Evolutionary conservation across 2,888 invertebrate species (phyloP).

Genomic region (Heliconius sara): DNA sequence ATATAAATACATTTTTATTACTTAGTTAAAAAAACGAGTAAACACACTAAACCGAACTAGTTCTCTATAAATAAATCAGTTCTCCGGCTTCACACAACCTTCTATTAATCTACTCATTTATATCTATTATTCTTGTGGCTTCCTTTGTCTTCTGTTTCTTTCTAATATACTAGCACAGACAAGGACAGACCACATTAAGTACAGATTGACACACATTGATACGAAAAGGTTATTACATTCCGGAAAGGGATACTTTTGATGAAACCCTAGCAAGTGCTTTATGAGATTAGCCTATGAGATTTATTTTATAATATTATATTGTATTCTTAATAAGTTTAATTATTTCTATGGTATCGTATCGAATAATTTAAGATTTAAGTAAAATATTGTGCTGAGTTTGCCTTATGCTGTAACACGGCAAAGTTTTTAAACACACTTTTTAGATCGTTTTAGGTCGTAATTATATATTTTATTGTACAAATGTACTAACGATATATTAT

Average conservation of each 20-base stretch:
- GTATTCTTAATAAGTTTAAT: conserved; percentile 36
- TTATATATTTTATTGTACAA: too few species aligned
- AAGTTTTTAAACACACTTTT: too few species aligned
- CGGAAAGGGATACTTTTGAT: conserved; percentile 43
- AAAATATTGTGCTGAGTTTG: background rate
- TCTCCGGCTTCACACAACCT: conserved; percentile 47
- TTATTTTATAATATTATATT: conserved; percentile 43
- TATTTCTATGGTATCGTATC: conserved; percentile 31
- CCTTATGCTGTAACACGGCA: too few species aligned
- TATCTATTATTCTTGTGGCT: conserved; percentile 53
- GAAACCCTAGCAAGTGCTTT: conserved; percentile 39
- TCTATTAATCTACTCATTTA: conserved; percentile 52
- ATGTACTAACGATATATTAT: too few species aligned
- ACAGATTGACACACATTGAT: conserved; percentile 42
- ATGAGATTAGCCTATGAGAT: conserved; percentile 48
- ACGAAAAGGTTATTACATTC: conserved; percentile 43
- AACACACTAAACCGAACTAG: conserved; percentile 4
- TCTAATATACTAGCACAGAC: background rate
- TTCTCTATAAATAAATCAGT: conserved; percentile 43
- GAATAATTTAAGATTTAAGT: background rate
- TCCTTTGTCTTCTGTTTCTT: conserved; percentile 32
- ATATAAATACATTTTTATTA: background rate
- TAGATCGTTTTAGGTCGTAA: too few species aligned
- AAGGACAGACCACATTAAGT: conserved; percentile 13
- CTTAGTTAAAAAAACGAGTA: background rate